Evolutionary conservation across 1,140 invertebrate genomes (phyloP).

Genomic region (Caenorhabditis inopinata): DNA sequence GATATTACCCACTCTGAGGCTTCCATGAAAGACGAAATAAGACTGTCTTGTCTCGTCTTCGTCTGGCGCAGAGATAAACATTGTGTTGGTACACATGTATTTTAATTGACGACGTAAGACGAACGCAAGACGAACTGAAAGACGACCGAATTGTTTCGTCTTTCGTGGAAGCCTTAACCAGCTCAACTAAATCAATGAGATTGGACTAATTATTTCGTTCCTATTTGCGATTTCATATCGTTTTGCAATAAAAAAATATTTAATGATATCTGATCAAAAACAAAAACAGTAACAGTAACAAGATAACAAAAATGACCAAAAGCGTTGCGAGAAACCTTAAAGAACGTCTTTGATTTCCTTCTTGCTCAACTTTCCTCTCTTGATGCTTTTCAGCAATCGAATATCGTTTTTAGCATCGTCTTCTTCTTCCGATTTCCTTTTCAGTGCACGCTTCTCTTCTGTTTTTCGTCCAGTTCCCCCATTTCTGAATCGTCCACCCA

Average conservation of each 20-base stretch:
- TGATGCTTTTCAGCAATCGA: conserved; percentile 48
- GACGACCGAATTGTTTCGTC: too few species aligned
- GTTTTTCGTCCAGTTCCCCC: not conserved
- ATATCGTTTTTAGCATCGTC: conserved; percentile 42
- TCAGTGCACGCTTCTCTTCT: conserved; percentile 26
- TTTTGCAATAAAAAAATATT: conserved; percentile 28
- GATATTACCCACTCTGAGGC: too few species aligned
- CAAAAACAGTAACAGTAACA: not conserved
- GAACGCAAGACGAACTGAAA: too few species aligned
- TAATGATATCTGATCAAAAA: not conserved
- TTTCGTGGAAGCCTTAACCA: too few species aligned
- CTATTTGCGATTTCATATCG: conserved; percentile 18
- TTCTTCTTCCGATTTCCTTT: conserved; percentile 44
- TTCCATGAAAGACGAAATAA: too few species aligned
- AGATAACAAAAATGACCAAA: not conserved
- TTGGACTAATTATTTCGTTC: not conserved
- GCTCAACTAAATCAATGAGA: too few species aligned
- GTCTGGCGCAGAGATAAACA: too few species aligned
- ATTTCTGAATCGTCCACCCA: not conserved
- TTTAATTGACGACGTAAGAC: too few species aligned
- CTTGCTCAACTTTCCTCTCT: conserved; percentile 43
- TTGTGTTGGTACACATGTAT: too few species aligned
- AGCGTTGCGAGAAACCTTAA: not conserved
- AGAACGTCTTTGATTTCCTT: conserved; percentile 39
- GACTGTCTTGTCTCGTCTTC: too few species aligned